phyloP scores from a whole-genome alignment of 2,888 invertebrate genomes.

The Blastobasis lacticolella region DNA sequence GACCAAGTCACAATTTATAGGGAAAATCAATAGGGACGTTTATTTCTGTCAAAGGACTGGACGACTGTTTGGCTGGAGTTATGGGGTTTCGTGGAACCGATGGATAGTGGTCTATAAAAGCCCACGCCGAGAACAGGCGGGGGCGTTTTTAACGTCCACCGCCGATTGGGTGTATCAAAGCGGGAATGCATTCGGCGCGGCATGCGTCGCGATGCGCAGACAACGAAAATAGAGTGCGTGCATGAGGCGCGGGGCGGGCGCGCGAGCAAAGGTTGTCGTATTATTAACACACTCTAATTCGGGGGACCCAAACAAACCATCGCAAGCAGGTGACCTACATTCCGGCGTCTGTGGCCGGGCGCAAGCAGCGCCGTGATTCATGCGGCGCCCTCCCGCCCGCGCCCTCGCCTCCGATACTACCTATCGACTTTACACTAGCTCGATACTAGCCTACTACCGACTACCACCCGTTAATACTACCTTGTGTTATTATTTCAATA shows the following conservation, averaged over 20 bases:
- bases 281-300: slow-evolving; percentile 67
- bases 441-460: no score
- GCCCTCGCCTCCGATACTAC: neutral
- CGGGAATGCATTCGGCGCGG: slow-evolving; percentile 28
- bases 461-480: no score
- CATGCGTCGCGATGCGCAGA: slow-evolving; percentile 34
- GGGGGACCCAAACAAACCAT: slow-evolving; percentile 72
- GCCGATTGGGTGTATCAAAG: neutral
- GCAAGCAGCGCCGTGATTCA: slow-evolving; percentile 56
- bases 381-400: slow-evolving; percentile 26
- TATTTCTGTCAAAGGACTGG: neutral
- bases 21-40: slow-evolving; percentile 15
- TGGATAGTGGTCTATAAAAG: slow-evolving; percentile 5
- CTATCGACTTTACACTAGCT: neutral
- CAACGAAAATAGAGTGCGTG: slow-evolving; percentile 40
- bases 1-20: slow-evolving; percentile 3
- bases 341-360: slow-evolving; percentile 44
- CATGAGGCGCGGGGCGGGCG: slow-evolving; percentile 17
- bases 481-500: no score
- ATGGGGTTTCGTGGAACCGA: slow-evolving; percentile 2
- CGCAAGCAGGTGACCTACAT: slow-evolving; percentile 66
- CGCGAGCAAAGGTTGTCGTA: slow-evolving; percentile 62
- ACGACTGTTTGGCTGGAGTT: no score
- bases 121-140: slow-evolving; percentile 1
- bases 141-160: neutral